phyloP scores from a whole-genome alignment of 2,888 invertebrate species.

The Hybos culiciformis region DNA sequence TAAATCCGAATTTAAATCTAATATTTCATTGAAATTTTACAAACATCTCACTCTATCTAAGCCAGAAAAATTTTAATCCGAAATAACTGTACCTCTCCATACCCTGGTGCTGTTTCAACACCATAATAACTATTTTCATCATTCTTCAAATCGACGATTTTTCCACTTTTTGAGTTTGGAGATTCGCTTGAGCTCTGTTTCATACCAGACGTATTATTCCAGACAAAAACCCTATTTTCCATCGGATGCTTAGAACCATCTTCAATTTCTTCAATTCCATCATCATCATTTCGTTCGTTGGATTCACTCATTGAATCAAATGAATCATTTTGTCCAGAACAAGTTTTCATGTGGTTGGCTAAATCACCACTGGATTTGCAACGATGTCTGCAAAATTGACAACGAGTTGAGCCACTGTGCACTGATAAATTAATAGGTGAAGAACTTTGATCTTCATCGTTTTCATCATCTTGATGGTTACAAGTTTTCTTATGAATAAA shows the following conservation, averaged over 20 bases:
- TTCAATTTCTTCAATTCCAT: slow-evolving; percentile 24
- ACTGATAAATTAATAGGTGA: slow-evolving; percentile 36
- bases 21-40: no score
- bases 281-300: slow-evolving; percentile 32
- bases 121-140: slow-evolving; percentile 37
- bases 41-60: no score
- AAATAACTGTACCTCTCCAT: slow-evolving; percentile 39
- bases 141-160: slow-evolving; percentile 19
- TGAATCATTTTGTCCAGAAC: slow-evolving; percentile 37
- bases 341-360: slow-evolving; percentile 58
- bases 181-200: no score
- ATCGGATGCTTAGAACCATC: slow-evolving; percentile 47
- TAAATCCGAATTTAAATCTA: no score
- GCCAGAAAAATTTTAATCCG: no score
- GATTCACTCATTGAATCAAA: slow-evolving; percentile 28
- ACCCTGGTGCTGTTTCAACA: slow-evolving; percentile 39
- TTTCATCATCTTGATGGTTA: slow-evolving; percentile 22
- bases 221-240: slow-evolving; percentile 70
- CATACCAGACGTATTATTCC: slow-evolving; percentile 55
- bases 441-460: slow-evolving; percentile 15
- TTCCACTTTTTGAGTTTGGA: slow-evolving; percentile 7
- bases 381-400: slow-evolving; percentile 73
- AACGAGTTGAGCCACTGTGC: slow-evolving; percentile 53
- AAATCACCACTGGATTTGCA: slow-evolving; percentile 76
- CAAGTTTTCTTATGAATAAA: slow-evolving; percentile 64